Evolutionary conservation across 2,113 vertebrate species (phyloP).

Genomic region (Sialia sialis): DNA sequence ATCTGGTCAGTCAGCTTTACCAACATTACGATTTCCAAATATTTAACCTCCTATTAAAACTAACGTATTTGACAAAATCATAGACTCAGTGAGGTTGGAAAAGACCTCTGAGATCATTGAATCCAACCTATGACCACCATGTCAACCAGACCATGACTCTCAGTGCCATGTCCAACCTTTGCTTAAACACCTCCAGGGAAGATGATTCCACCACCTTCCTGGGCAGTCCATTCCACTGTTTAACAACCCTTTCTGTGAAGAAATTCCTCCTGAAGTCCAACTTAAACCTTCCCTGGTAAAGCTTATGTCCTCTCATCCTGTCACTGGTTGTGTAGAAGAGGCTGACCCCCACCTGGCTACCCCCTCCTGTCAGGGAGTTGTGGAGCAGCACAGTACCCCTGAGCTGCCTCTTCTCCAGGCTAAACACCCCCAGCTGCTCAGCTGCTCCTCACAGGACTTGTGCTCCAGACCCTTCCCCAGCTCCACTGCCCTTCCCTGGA

Average conservation of each 20-base stretch:
- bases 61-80: neutral
- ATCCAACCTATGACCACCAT: neutral
- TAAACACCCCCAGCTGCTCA: no score
- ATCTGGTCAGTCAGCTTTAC: neutral
- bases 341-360: fast-evolving
- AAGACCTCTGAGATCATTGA: neutral
- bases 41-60: neutral
- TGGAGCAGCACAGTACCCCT: fast-evolving
- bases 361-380: neutral
- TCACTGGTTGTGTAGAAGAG: neutral
- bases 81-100: neutral
- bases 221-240: neutral
- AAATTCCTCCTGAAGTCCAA: neutral
- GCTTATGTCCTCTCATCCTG: neutral
- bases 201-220: neutral
- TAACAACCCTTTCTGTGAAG: neutral
- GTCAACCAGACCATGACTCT: neutral
- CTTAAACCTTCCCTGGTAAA: neutral
- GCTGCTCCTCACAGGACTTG: no score
- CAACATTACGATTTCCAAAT: neutral
- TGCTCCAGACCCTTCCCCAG: no score
- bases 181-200: neutral
- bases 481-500: neutral
- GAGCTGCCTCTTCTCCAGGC: no score
- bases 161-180: neutral